Percentiles rank a stretch among this genome's conserved stretches.
These are phyloP conservation scores for Uromys caudimaculatus DNA, from an alignment of 2,797 vertebrate genomes.

Conservation along the genomic window DNA sequence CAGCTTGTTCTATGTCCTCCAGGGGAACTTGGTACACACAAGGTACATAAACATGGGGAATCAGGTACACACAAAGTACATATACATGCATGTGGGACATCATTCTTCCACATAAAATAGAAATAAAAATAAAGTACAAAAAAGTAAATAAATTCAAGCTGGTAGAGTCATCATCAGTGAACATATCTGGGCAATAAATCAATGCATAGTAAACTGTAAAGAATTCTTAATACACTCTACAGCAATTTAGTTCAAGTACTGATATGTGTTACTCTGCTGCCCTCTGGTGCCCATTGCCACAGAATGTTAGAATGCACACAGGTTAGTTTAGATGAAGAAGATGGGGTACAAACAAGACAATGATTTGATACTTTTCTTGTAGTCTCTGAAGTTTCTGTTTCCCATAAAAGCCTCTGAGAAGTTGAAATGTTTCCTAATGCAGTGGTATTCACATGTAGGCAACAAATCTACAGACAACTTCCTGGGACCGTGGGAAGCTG, in stretches of 20 bases:
- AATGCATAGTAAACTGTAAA: background rate
- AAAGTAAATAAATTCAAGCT: background rate
- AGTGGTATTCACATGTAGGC: background rate
- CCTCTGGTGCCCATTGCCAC: slow-evolving; percentile 67
- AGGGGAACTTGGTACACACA: background rate
- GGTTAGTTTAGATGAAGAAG: background rate
- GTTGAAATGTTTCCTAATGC: slow-evolving; percentile 44
- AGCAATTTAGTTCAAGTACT: background rate
- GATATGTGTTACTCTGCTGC: slow-evolving; percentile 29
- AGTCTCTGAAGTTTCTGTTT: slow-evolving; percentile 25
- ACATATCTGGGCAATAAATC: background rate
- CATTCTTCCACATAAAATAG: background rate
- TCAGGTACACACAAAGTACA: background rate
- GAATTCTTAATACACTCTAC: background rate
- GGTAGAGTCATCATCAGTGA: background rate
- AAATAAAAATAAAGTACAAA: background rate
- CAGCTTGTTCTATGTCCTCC: background rate
- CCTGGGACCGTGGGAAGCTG: background rate
- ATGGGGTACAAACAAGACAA: background rate
- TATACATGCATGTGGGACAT: background rate
- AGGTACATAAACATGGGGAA: too few species aligned
- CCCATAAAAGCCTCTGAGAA: background rate
- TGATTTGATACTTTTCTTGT: background rate
- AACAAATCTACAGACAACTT: slow-evolving; percentile 32
- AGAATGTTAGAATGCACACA: background rate